Evolutionary conservation across 2,888 invertebrate species (phyloP), one percentile per base, ranked within the genome.

Genomic region (Drosophila maculinotata): DNA sequence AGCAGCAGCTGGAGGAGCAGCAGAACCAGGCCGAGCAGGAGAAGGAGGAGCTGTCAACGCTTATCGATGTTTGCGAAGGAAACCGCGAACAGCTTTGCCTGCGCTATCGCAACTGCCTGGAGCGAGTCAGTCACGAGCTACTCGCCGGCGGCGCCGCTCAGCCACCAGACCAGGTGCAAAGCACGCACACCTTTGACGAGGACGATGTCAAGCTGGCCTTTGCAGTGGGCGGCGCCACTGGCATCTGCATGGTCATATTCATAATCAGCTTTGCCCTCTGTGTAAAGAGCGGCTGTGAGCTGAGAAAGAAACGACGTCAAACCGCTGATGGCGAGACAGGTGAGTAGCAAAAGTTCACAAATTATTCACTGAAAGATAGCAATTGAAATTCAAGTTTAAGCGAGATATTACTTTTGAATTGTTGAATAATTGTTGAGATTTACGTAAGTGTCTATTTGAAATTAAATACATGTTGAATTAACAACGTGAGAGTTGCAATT

Each of bases 131-230:
- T 25, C 75, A 79, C 8, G 63, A 84, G 41, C 65, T 79, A 5
- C 60, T 76, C 3, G 64, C 78, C 3, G 84, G 81, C 5, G 66
- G 51, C 20, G 47, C 20, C 20, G 42, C 45, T 4, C 64, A 76
- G 28, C 38, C 45, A 3, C 25, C 70, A 1, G 52, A 73, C 30
- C 56, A 23, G 42, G 35, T 74, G 23, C 54, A 57, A 28, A 63
- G 65, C 31, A 25, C 68, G 1, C 82, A 72, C 25, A 65, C 68
- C 56, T 89, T 78, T 44, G 83, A 87, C 9, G 79, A 87, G 59
- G 69, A 88, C 38, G 89, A 90, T 56, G 66, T 90, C 6, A 83
- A 87, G 51, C 76, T 90, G 59, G 88, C 87, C 10, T 90, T 90
- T 38, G 70, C 89, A 0, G 78, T 90, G 47, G 90, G 90, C 1